A percentile compares a stretch with the other conserved stretches of the same genome.
Evolutionary conservation across 2,888 invertebrate species (phyloP).

Genomic region (Latrodectus hesperus): DNA sequence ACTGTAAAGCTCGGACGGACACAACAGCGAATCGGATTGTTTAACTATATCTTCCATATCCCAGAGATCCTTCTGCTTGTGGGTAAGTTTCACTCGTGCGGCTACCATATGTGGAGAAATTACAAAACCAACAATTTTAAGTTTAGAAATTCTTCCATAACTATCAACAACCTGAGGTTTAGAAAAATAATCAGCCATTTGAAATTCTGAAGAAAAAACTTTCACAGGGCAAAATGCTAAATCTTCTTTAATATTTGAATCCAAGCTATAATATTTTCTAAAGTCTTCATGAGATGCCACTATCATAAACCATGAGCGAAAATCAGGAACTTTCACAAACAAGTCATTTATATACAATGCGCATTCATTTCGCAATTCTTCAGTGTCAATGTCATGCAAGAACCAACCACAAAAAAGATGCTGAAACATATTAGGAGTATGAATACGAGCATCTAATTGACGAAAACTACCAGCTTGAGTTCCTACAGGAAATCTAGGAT

Average conservation of each 20-base stretch:
- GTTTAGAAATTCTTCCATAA: constrained; percentile 50
- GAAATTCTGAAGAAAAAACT: background rate
- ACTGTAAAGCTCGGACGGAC: constrained; percentile 2
- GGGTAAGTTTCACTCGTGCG: constrained; percentile 33
- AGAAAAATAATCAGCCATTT: constrained; percentile 21
- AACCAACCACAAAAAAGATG: constrained; percentile 57
- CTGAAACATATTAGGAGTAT: constrained; percentile 22
- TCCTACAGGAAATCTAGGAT: background rate
- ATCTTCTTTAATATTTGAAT: constrained; percentile 12
- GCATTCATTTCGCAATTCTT: constrained; percentile 21
- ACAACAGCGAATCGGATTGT: background rate
- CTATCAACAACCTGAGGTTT: background rate
- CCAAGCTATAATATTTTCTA: background rate
- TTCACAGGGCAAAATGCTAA: constrained; percentile 31
- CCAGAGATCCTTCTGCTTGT: constrained; percentile 41
- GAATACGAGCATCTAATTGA: background rate
- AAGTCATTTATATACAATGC: constrained; percentile 36
- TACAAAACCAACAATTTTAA: constrained; percentile 45
- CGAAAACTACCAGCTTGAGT: constrained; percentile 18
- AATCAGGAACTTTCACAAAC: constrained; percentile 20
- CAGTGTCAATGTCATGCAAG: constrained; percentile 43
- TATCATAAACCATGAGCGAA: background rate
- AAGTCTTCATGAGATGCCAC: background rate
- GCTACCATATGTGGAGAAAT: constrained; percentile 44
- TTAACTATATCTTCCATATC: constrained; percentile 25